Evolutionary conservation across 2,888 invertebrate species (phyloP).

Genomic region (Harpalus rubripes): DNA sequence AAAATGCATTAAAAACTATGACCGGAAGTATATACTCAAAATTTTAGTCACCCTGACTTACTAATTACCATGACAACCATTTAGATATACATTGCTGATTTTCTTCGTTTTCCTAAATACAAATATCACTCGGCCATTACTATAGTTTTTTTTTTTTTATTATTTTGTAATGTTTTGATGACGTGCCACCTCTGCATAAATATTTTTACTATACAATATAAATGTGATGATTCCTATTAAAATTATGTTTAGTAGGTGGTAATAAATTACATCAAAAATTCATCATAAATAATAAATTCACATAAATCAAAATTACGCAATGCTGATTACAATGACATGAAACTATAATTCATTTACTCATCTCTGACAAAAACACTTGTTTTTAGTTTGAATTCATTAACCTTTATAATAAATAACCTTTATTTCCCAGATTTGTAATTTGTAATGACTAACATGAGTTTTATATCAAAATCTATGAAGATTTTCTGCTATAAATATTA

Average conservation of each 20-base stretch:
- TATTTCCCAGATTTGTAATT: slow-evolving; percentile 9
- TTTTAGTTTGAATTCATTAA: slow-evolving; percentile 53
- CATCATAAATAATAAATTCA: slow-evolving; percentile 14
- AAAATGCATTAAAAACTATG: too few relatives aligned
- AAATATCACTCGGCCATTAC: too few relatives aligned
- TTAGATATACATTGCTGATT: too few relatives aligned
- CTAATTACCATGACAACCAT: too few relatives aligned
- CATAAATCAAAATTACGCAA: slow-evolving; percentile 36
- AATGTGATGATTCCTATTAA: slow-evolving; percentile 6
- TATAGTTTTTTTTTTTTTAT: too few relatives aligned
- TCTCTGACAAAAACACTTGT: slow-evolving; percentile 35
- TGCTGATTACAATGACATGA: slow-evolving; percentile 32
- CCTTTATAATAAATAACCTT: slow-evolving; percentile 32
- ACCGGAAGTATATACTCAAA: too few relatives aligned
- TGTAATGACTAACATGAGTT: neutral
- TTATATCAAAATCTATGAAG: neutral
- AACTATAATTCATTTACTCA: slow-evolving; percentile 33
- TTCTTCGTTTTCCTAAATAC: too few relatives aligned
- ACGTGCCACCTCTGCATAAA: too few relatives aligned
- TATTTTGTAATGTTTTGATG: too few relatives aligned
- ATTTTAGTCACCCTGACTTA: too few relatives aligned
- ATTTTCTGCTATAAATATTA: slow-evolving; percentile 1
- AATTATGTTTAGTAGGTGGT: neutral
- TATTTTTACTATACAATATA: too few relatives aligned
- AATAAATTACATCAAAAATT: slow-evolving; percentile 20